These are phyloP conservation scores for Gandaritis pyraliata DNA, from an alignment of 2,888 invertebrate species.

Conservation along the genomic window DNA sequence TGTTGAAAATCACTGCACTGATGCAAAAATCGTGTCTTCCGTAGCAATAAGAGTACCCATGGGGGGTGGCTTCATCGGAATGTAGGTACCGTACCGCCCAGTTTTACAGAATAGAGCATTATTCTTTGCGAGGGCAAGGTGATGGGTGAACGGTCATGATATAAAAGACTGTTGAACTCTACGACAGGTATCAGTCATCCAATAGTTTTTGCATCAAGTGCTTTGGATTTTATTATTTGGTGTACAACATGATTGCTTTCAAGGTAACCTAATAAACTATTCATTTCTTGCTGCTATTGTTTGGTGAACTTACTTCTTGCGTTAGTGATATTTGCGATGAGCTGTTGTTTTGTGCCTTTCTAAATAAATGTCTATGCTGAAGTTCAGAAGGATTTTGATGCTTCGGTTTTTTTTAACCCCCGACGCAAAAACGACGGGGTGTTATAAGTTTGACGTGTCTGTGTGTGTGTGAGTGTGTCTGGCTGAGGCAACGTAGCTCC, in stretches of 20 bases:
- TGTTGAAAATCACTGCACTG: conserved; percentile 14
- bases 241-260: conserved; percentile 38
- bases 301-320: conserved; percentile 5
- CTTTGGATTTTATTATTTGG: conserved; percentile 27
- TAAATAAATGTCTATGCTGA: not conserved
- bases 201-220: conserved; percentile 38
- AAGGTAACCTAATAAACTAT: conserved; percentile 32
- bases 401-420: too few relatives aligned
- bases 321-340: not conserved
- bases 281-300: conserved; percentile 20
- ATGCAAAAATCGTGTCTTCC: conserved; percentile 38
- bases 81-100: conserved; percentile 43
- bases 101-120: conserved; percentile 22
- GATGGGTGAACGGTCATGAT: conserved; percentile 46
- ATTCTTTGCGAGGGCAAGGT: conserved; percentile 41
- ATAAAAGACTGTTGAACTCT: conserved; percentile 42
- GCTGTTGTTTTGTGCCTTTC: not conserved
- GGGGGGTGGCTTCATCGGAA: conserved; percentile 59
- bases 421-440: too few relatives aligned
- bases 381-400: not conserved
- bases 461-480: too few relatives aligned
- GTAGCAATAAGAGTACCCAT: conserved; percentile 53
- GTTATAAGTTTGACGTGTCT: too few relatives aligned
- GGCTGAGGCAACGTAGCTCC: too few relatives aligned
- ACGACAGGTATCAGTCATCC: conserved; percentile 42